phyloP scores from a whole-genome alignment of 2,113 vertebrate genomes.

The Mungos mungo region DNA sequence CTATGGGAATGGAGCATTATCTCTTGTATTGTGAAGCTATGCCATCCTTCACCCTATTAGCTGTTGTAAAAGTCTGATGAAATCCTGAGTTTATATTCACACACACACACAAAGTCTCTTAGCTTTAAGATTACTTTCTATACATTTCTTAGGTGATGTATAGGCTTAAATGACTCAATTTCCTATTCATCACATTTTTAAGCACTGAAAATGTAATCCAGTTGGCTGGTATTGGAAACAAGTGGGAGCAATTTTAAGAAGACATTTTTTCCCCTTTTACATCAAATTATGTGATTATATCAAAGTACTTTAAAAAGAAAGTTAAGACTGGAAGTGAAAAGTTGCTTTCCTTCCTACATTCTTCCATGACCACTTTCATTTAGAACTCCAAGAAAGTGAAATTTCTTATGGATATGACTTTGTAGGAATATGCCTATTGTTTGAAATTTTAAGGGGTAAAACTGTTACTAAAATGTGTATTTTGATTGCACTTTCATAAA shows the following conservation, averaged over 20 bases:
- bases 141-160: constrained; percentile 31
- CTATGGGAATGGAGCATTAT: neutral
- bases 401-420: neutral
- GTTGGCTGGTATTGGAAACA: neutral
- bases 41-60: constrained; percentile 31
- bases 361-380: neutral
- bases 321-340: neutral
- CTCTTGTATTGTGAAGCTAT: constrained; percentile 49
- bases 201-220: constrained; percentile 27
- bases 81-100: constrained; percentile 40
- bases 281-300: constrained; percentile 23
- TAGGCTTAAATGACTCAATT: constrained; percentile 56
- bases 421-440: neutral
- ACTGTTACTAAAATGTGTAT: neutral
- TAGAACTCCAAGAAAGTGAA: neutral
- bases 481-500: neutral
- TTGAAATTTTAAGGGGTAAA: neutral
- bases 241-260: constrained; percentile 36
- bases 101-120: neutral
- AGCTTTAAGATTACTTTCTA: constrained; percentile 42
- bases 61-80: constrained; percentile 60
- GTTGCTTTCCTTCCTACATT: neutral
- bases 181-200: constrained; percentile 59
- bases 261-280: neutral
- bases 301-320: constrained; percentile 35